phyloP scores from a whole-genome alignment of 92 coral and sea anemone species.

The Metridium senile region DNA sequence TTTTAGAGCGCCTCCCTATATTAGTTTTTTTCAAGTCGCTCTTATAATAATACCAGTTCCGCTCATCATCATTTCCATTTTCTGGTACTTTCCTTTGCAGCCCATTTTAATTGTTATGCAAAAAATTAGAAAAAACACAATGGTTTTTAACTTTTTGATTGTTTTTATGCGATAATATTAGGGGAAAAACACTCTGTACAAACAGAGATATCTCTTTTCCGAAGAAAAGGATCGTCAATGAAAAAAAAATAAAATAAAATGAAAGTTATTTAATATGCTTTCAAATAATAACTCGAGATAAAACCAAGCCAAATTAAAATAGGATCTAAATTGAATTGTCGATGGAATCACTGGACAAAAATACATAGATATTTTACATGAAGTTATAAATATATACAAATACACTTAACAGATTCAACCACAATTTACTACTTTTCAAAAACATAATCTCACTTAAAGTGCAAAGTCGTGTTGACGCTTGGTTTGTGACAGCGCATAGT shows the following conservation, averaged over 20 bases:
- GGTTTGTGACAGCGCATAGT: not conserved
- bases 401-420: constrained; percentile 8
- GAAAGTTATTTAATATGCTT: not conserved
- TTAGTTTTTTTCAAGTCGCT: not conserved
- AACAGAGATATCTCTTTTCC: no score
- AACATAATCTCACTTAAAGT: constrained; percentile 10
- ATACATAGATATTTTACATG: not conserved
- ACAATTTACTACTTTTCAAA: not conserved
- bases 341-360: constrained; percentile 6
- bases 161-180: not conserved
- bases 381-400: constrained; percentile 7
- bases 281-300: not conserved
- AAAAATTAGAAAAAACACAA: not conserved
- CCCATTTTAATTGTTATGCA: not conserved
- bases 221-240: no score
- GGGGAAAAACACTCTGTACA: no score
- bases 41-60: not conserved
- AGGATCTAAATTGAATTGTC: not conserved
- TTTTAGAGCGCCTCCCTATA: not conserved
- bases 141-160: not conserved
- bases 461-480: not conserved
- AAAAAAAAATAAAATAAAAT: no score
- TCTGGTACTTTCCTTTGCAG: not conserved
- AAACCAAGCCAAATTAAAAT: not conserved
- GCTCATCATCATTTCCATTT: not conserved